phyloP scores from a whole-genome alignment of 2,797 vertebrate genomes.

The Eulemur albifrons region DNA sequence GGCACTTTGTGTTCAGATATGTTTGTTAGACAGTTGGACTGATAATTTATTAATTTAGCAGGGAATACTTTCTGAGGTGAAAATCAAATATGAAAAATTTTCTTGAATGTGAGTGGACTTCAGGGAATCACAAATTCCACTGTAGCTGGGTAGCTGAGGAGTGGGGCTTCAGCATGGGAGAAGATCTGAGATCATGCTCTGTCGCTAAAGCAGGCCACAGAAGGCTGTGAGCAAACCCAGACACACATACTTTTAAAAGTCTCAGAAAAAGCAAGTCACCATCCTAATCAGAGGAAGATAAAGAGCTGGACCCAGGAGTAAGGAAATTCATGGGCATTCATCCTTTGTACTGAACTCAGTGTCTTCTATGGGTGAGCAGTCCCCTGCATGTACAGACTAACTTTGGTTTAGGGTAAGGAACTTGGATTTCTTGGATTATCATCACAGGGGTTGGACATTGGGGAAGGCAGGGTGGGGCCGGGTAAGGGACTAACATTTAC shows the following conservation, averaged over 20 bases:
- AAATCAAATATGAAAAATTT: background rate
- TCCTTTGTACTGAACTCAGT: background rate
- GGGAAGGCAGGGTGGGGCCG: background rate
- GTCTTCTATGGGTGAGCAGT: background rate
- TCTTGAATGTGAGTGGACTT: background rate
- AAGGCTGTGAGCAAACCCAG: background rate
- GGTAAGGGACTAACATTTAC: background rate
- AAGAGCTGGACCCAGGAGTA: background rate
- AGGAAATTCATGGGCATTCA: background rate
- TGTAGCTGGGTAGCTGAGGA: background rate
- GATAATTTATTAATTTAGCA: background rate
- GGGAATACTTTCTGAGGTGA: background rate
- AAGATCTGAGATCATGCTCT: background rate
- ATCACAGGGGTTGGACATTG: background rate
- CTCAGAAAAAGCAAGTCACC: background rate
- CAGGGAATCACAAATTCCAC: background rate
- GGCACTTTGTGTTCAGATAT: background rate
- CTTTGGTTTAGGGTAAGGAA: background rate
- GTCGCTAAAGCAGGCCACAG: background rate
- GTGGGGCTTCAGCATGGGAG: background rate
- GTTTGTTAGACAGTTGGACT: background rate
- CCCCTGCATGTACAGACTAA: no score
- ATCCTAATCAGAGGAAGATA: background rate
- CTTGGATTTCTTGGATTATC: background rate
- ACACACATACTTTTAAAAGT: background rate